phyloP scores from a whole-genome alignment of 1,140 invertebrate species.

The Saccostrea glomerata region DNA sequence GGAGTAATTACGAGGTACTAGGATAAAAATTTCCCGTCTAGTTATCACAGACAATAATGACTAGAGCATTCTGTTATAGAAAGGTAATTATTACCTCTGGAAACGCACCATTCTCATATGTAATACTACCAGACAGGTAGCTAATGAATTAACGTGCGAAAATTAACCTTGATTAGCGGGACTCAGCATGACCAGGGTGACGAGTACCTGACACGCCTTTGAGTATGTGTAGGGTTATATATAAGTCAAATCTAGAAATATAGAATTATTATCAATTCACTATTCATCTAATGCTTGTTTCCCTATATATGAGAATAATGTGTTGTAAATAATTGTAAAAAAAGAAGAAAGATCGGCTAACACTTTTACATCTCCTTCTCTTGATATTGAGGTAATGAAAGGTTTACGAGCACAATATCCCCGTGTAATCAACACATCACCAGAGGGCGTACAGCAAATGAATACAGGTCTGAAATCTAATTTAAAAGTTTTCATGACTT shows the following conservation, averaged over 20 bases:
- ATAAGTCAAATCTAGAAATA: background rate
- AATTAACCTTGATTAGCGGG: background rate
- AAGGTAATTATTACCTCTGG: slow-evolving; percentile 1
- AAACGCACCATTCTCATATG: background rate
- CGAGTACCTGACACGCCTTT: background rate
- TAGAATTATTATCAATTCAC: background rate
- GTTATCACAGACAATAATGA: background rate
- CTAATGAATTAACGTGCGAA: slow-evolving; percentile 22
- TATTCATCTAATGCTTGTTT: background rate
- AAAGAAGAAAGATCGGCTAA: background rate
- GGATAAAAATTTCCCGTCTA: slow-evolving; percentile 2
- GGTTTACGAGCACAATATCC: background rate
- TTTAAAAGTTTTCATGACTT: background rate
- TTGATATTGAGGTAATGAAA: background rate
- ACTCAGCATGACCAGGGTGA: background rate
- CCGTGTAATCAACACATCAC: background rate
- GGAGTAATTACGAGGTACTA: background rate
- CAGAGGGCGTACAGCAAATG: background rate
- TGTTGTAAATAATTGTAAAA: too few relatives aligned
- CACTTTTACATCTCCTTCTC: background rate
- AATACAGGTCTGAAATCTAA: background rate
- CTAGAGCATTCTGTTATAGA: background rate
- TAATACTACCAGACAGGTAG: background rate
- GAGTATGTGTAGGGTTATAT: background rate
- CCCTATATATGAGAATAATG: too few relatives aligned